Evolutionary conservation across 2,888 invertebrate genomes (phyloP).

Genomic region (Agrochola macilenta): DNA sequence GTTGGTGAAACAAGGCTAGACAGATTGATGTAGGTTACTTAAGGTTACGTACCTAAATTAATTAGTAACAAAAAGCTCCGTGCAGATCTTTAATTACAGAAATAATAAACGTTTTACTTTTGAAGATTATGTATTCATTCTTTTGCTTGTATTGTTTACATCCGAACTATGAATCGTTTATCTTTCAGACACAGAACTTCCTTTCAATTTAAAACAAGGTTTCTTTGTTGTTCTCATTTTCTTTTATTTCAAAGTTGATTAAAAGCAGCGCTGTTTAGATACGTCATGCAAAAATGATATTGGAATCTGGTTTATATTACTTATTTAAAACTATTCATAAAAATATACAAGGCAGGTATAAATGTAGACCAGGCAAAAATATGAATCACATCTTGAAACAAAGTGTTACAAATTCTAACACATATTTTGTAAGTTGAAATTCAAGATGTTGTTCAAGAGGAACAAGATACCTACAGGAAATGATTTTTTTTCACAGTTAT

Average conservation of each 20-base stretch:
- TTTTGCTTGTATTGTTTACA: conserved; percentile 24
- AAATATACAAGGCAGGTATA: conserved; percentile 13
- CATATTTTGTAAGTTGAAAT: background rate
- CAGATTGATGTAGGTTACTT: too few species aligned
- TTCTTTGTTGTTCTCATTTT: conserved; percentile 42
- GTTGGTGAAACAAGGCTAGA: too few species aligned
- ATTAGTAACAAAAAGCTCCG: too few species aligned
- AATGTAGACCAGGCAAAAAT: background rate
- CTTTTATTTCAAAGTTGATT: conserved; percentile 48
- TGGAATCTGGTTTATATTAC: conserved; percentile 9
- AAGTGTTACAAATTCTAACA: background rate
- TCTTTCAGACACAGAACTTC: conserved; percentile 14
- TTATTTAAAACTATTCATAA: conserved; percentile 8
- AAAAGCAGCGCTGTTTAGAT: conserved; percentile 28
- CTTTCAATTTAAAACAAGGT: conserved; percentile 36
- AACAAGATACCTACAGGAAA: background rate
- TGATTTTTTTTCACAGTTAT: background rate
- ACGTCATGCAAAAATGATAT: conserved; percentile 27
- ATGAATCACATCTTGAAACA: background rate
- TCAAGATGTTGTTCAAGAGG: background rate
- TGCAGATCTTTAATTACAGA: background rate
- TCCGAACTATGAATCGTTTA: conserved; percentile 36
- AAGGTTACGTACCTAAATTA: background rate
- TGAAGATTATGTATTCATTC: background rate
- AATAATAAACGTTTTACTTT: conserved; percentile 8